Evolutionary conservation across 2,113 vertebrate species (phyloP).

Genomic region (Cyphomyrus plagiostoma): DNA sequence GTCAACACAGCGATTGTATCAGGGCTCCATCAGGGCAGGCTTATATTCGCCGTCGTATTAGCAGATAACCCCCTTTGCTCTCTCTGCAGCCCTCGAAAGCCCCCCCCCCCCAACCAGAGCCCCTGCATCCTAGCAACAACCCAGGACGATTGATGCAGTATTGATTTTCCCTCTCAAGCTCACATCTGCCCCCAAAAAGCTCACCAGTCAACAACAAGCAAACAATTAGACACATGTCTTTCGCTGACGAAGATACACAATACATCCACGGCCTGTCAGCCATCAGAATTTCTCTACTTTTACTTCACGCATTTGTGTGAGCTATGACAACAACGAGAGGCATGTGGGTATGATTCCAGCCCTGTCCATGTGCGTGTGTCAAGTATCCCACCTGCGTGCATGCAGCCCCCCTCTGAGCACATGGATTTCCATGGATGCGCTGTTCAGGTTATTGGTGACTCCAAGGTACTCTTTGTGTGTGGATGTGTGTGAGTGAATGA

Average conservation of each 20-base stretch:
- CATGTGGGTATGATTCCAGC: neutral
- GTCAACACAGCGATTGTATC: neutral
- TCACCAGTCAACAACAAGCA: constrained; percentile 19
- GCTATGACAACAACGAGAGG: neutral
- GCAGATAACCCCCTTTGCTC: constrained; percentile 19
- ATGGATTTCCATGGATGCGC: neutral
- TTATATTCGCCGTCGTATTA: constrained; percentile 1
- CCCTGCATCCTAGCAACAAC: constrained; percentile 23
- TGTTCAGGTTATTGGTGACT: neutral
- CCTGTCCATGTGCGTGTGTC: neutral
- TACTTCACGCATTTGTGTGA: neutral
- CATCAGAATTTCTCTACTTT: neutral
- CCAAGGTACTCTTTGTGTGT: neutral
- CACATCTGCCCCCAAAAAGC: constrained; percentile 20
- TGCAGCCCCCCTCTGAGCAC: neutral
- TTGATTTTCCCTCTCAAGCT: constrained; percentile 10
- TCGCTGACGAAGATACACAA: neutral
- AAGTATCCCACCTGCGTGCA: neutral
- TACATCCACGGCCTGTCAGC: neutral
- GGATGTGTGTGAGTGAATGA: neutral
- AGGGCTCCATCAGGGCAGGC: neutral
- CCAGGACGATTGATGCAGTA: constrained; percentile 20
- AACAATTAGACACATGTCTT: constrained; percentile 11
- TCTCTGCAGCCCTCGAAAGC: neutral
- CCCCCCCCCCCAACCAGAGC: neutral